A percentile compares a stretch with the other conserved stretches of the same genome.
phyloP scores from a whole-genome alignment of 2,888 invertebrate genomes.

The Nomada hirtipes region DNA sequence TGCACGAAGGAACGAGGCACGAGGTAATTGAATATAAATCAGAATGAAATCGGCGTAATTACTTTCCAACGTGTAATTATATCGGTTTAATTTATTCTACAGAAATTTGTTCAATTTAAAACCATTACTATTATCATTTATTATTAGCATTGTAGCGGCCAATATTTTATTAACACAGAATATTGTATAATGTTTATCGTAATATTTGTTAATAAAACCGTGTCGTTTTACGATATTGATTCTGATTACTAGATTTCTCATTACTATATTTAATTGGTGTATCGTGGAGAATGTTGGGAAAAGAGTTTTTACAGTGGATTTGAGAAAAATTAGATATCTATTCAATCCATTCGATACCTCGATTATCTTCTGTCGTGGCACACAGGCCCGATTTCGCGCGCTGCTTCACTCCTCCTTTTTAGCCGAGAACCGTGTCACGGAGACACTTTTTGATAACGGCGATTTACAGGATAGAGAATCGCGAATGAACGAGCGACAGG shows the following conservation, averaged over 20 bases:
- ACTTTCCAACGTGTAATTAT: constrained; percentile 41
- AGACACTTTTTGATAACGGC: constrained; percentile 64
- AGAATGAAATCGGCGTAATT: background rate
- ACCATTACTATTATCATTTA: background rate
- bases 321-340: too few species aligned
- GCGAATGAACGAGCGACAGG: constrained; percentile 46
- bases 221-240: too few species aligned
- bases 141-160: background rate
- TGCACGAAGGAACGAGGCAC: constrained; percentile 35
- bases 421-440: constrained; percentile 50
- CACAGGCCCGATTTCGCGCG: constrained; percentile 28
- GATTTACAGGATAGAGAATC: constrained; percentile 50
- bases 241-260: too few species aligned
- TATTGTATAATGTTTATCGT: too few species aligned
- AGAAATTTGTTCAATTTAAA: constrained; percentile 19
- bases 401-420: constrained; percentile 52
- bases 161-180: background rate
- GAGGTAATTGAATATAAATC: constrained; percentile 16
- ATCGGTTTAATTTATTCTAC: background rate
- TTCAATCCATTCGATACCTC: too few species aligned
- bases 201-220: too few species aligned
- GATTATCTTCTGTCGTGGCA: background rate
- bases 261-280: too few species aligned
- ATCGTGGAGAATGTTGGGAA: too few species aligned
- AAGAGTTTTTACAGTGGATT: too few species aligned